Conservation (phyloP, 2,888 invertebrate genomes). For the Drosophila melanosoma region DNA sequence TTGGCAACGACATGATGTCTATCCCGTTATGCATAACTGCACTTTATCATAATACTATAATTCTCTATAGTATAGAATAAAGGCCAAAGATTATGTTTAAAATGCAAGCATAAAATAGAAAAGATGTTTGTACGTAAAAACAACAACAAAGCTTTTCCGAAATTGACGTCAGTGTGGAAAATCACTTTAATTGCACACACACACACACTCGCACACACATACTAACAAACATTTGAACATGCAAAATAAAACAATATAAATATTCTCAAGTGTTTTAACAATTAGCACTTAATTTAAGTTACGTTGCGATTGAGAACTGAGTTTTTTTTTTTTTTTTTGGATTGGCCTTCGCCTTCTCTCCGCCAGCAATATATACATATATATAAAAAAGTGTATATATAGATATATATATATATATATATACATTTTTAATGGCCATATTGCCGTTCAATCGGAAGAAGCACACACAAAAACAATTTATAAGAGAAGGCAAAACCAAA, state of each 20-base stretch:
- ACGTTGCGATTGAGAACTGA: slow-evolving; percentile 36
- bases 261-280: slow-evolving; percentile 58
- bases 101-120: slow-evolving; percentile 23
- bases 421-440: slow-evolving; percentile 17
- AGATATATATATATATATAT: background rate
- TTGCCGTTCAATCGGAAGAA: slow-evolving; percentile 26
- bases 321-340: slow-evolving; percentile 1
- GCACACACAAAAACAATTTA: slow-evolving; percentile 31
- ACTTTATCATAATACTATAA: background rate
- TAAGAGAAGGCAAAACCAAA: slow-evolving; percentile 20
- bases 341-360: slow-evolving; percentile 50
- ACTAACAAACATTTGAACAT: slow-evolving; percentile 10
- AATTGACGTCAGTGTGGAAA: slow-evolving; percentile 56
- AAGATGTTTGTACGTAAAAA: background rate
- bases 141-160: slow-evolving; percentile 15
- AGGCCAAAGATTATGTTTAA: slow-evolving; percentile 20
- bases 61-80: slow-evolving; percentile 8
- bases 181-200: slow-evolving; percentile 1
- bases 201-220: slow-evolving; percentile 1
- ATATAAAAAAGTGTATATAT: background rate
- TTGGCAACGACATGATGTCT: background rate
- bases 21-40: background rate
- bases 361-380: slow-evolving; percentile 15
- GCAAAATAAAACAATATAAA: slow-evolving; percentile 51
- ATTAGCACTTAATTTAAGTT: slow-evolving; percentile 65